phyloP scores from a whole-genome alignment of 2,113 vertebrate species.

The Alouatta palliata region DNA sequence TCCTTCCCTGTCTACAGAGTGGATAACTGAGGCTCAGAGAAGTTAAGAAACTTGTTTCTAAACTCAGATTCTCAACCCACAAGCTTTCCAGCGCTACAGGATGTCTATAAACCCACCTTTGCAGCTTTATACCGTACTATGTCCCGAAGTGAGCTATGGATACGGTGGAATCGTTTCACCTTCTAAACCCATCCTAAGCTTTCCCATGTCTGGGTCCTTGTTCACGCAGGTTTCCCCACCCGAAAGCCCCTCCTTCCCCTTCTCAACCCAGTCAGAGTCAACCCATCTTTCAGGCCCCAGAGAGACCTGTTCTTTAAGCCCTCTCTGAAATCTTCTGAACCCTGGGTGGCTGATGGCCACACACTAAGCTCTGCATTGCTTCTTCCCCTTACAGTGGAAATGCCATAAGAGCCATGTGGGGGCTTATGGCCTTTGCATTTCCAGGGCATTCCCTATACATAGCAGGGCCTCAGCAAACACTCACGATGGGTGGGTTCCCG shows the following conservation, averaged over 20 bases:
- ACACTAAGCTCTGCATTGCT: neutral
- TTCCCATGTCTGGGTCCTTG: neutral
- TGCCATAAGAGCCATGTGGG: fast-evolving
- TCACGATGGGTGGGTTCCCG: neutral
- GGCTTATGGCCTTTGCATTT: neutral
- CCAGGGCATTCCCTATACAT: neutral
- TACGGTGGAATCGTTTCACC: neutral
- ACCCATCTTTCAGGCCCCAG: neutral
- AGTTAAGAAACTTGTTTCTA: neutral
- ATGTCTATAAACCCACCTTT: neutral
- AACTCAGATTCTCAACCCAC: neutral
- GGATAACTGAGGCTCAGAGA: neutral
- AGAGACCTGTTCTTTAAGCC: neutral
- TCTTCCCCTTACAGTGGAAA: neutral
- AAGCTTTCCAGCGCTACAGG: neutral
- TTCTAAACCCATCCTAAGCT: neutral
- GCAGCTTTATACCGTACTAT: too few species aligned
- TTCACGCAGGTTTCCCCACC: neutral
- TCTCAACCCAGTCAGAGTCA: neutral
- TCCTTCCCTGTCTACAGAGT: neutral
- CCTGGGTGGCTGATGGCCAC: neutral
- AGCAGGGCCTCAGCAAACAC: neutral
- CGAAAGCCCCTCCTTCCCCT: neutral
- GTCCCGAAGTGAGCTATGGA: neutral
- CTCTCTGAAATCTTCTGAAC: neutral